phyloP scores from a whole-genome alignment of 2,888 invertebrate species.

The Phaonia tiefii region DNA sequence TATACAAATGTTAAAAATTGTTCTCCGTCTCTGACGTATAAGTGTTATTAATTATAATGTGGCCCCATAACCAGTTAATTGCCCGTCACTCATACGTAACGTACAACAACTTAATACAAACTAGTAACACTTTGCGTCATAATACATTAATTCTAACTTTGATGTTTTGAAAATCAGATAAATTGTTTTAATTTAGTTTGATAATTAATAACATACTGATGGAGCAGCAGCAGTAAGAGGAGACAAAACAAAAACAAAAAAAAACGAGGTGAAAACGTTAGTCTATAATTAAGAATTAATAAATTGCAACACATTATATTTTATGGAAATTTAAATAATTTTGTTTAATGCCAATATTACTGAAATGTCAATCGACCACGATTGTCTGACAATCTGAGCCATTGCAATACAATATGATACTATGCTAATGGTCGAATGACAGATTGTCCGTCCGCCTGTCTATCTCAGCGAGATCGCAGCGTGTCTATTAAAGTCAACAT shows the following conservation, averaged over 20 bases:
- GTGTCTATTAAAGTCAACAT: conserved; percentile 38
- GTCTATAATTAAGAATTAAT: conserved; percentile 21
- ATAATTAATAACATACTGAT: conserved; percentile 38
- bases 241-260: conserved; percentile 3
- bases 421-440: not conserved
- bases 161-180: conserved; percentile 34
- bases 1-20: no score
- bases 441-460: conserved; percentile 15
- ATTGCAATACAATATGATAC: not conserved
- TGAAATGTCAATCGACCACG: conserved; percentile 44
- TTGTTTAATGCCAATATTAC: conserved; percentile 49
- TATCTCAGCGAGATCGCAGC: not conserved
- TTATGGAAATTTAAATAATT: conserved; percentile 45
- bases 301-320: conserved; percentile 53
- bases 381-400: no score
- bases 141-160: conserved; percentile 38
- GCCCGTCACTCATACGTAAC: conserved; percentile 52
- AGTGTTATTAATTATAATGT: not conserved
- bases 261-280: conserved; percentile 4
- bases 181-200: conserved; percentile 34
- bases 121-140: not conserved
- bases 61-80: conserved; percentile 28
- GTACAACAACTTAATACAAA: no score
- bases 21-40: no score
- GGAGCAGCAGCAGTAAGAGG: not conserved